Base-by-base conservation (phyloP, 1,140 invertebrate genomes). In the Drosophila varians region DNA sequence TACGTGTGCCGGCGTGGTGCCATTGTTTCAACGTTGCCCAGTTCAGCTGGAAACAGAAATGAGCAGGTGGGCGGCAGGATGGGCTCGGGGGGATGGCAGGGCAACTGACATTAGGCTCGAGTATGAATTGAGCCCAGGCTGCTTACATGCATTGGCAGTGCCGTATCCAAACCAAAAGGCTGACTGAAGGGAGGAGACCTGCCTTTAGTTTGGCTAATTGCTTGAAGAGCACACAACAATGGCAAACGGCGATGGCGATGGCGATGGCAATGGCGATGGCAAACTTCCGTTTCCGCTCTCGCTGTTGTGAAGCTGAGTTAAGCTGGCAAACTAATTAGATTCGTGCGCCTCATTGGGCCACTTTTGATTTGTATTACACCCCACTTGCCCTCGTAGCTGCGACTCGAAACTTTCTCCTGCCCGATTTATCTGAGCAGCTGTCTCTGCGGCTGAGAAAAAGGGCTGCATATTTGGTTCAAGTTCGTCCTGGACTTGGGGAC, bases 301-400 rank as follows among this genome's bases (percentile, higher is more conserved):
- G 74, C 36, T 4, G 4, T 11, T 54, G 40, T 34, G 12, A 28
- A 45, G 47, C 26, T 46, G 56, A 43, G 56, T 49, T 36, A 53
- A 36, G 77, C 72, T 56, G 40, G 77, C 82, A 86, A 86, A 87
- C 80, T 86, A 86, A 86, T 86, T 86, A 86, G 80, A 86, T 82
- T 87, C 74, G 73, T 82, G 56, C 60, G 74, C 73, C 77, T 82
- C 77, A 84, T 86, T 86, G 74, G 82, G 76, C 72, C 68, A 73
- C 79, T 86, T 86, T 84, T 84, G 80, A 87, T 74, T 86, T 86
- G 69, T 66, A 40, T 53, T 40, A 31, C 28, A 54, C 26, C 58
- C 55, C 60, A 12, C 21, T 26, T 18, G n/a, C n/a, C 6, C 0
- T 9, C 3, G 36, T 2, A 38, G 6, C 36, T 38, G 36, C 6